Percentiles rank a stretch among this genome's conserved stretches.
These are phyloP conservation scores for Melieria omissa DNA, from an alignment of 2,888 invertebrate genomes.

Conservation along the genomic window DNA sequence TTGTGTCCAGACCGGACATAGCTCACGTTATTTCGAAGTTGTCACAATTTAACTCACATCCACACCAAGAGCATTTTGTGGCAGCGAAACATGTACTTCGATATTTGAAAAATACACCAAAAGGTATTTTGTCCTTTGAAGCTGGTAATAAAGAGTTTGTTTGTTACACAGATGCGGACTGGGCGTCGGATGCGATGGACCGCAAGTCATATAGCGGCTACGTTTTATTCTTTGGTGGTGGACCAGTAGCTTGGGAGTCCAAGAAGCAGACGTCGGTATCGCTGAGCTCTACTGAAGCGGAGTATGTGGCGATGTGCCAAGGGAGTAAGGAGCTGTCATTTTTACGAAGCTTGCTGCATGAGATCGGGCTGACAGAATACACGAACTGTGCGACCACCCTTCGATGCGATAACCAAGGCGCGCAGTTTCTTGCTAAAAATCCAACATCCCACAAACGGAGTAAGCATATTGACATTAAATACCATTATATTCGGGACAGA, in stretches of 20 bases:
- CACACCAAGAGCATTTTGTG: slow-evolving; percentile 41
- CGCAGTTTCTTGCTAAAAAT: slow-evolving; percentile 37
- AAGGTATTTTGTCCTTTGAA: slow-evolving; percentile 12
- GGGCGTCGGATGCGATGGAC: slow-evolving; percentile 40
- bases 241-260: slow-evolving; percentile 42
- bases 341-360: slow-evolving; percentile 35
- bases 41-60: slow-evolving; percentile 39
- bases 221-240: slow-evolving; percentile 35
- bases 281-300: slow-evolving; percentile 42
- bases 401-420: slow-evolving; percentile 37
- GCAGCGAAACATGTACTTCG: slow-evolving; percentile 42
- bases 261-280: slow-evolving; percentile 40
- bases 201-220: slow-evolving; percentile 39
- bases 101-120: slow-evolving; percentile 32
- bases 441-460: slow-evolving; percentile 40
- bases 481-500: slow-evolving; percentile 36
- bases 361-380: slow-evolving; percentile 33
- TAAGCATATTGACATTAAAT: slow-evolving; percentile 43
- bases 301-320: slow-evolving; percentile 44
- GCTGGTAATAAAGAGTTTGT: slow-evolving; percentile 29
- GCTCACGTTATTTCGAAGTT: slow-evolving; percentile 39
- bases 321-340: slow-evolving; percentile 39
- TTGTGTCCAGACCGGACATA: slow-evolving; percentile 37
- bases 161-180: slow-evolving; percentile 43
- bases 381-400: slow-evolving; percentile 6